Evolutionary conservation across 2,113 vertebrate species (phyloP).

Genomic region (Ictidomys tridecemlineatus): DNA sequence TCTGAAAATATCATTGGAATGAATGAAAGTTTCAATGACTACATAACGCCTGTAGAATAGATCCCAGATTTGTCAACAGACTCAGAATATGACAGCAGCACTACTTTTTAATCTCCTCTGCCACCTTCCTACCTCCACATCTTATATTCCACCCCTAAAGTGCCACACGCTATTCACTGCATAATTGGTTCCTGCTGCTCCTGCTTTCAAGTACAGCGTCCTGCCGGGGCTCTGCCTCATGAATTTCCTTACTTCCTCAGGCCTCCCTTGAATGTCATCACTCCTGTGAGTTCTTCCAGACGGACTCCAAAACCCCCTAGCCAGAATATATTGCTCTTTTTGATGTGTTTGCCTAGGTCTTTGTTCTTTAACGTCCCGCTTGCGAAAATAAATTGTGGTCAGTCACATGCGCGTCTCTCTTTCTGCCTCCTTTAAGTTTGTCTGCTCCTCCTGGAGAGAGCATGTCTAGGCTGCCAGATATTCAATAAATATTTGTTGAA

Average conservation of each 20-base stretch:
- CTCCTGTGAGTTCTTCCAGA: slow-evolving; percentile 28
- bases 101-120: neutral
- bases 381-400: slow-evolving; percentile 65
- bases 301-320: neutral
- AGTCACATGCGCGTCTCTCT: neutral
- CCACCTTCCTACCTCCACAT: neutral
- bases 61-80: neutral
- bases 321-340: slow-evolving; percentile 4
- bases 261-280: neutral
- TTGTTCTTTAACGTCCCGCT: slow-evolving; percentile 12
- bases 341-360: slow-evolving; percentile 2
- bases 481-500: slow-evolving; percentile 77
- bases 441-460: neutral
- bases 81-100: neutral
- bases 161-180: neutral
- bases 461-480: slow-evolving; percentile 54
- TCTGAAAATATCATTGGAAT: neutral
- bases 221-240: neutral
- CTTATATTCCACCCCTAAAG: neutral
- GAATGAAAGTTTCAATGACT: neutral
- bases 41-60: neutral
- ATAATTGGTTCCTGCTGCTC: neutral
- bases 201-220: neutral
- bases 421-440: neutral
- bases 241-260: neutral